Evolutionary conservation across 2,888 invertebrate species (phyloP).

Genomic region (Mythimna impura): DNA sequence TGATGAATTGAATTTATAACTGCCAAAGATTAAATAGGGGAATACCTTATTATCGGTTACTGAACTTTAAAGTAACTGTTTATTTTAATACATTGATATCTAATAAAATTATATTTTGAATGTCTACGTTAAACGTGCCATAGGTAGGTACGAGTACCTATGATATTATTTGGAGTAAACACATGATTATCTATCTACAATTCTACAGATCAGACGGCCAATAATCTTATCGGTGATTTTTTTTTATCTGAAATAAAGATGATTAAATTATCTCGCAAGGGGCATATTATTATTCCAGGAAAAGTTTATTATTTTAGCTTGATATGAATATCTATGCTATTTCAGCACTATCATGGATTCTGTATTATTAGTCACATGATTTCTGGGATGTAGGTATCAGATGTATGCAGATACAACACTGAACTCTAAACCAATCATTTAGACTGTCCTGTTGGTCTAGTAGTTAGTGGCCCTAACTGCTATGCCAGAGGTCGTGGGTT

Average conservation of each 20-base stretch:
- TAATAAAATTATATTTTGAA: not conserved
- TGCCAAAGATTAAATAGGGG: not conserved
- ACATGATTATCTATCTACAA: not conserved
- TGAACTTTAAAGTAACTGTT: not conserved
- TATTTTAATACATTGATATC: not conserved
- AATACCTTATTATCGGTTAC: not conserved
- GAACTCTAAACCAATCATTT: not conserved
- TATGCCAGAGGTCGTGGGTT: too few relatives aligned
- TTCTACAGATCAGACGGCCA: not conserved
- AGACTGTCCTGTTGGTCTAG: too few relatives aligned
- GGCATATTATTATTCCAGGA: too few relatives aligned
- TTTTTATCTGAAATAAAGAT: not conserved
- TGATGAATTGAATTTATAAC: not conserved
- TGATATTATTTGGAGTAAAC: not conserved
- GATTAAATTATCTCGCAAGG: slow-evolving; percentile 4
- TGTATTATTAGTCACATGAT: not conserved
- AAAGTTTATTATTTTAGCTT: not conserved
- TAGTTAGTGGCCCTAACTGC: too few relatives aligned
- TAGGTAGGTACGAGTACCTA: not conserved
- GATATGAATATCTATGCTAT: not conserved
- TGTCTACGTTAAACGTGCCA: not conserved
- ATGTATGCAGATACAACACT: not conserved
- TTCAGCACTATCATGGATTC: not conserved
- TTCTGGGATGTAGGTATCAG: too few relatives aligned
- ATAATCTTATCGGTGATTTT: slow-evolving; percentile 17